Evolutionary conservation across 2,797 vertebrate genomes (phyloP), one percentile per base, ranked within the genome.

Genomic region (Pipistrellus pipistrellus): DNA sequence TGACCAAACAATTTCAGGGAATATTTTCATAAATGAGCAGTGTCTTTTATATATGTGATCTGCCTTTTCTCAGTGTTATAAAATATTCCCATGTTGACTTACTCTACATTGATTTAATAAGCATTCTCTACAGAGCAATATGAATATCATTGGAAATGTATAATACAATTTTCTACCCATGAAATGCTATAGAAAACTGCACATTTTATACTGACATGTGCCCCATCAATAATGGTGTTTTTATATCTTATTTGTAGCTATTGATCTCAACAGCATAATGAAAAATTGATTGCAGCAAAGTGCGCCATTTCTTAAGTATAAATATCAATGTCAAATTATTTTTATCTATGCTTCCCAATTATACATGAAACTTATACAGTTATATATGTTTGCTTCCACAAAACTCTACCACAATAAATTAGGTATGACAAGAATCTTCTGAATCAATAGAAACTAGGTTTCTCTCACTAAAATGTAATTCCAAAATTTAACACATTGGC

Each of bases 241-340:
- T 98, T 98, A 98, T 98, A 98, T 98, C 98, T 98, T 98, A 98
- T 98, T 98, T 98, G 98, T 98, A 98, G 97, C 93, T 98, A 98
- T 98, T 97, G 98, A 98, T 98, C 96, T 98, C 97, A 98, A 96
- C 97, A 98, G 95, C 97, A 96, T 98, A 98, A 98, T 98, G 98
- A 98, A 98, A 98, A 98, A 98, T 98, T 98, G 98, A 98, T 98
- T 98, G 97, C 95, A 96, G 95, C 84, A 88, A 98, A 98, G 96
- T 97, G 90, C 71, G 95, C 97, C 96, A 97, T 97, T 98, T 98
- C 97, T 98, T 98, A 98, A 98, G 96, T 98, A 97, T 98, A 98
- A 98, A 98, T 98, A 98, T 98, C 98, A 98, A 96, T 98, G 98
- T 98, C 98, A 98, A 97, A 98, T 98, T 98, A 98, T 98, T 98